These are phyloP conservation scores for Parnassius orleans DNA, from an alignment of 2,888 invertebrate genomes.

Conservation along the genomic window DNA sequence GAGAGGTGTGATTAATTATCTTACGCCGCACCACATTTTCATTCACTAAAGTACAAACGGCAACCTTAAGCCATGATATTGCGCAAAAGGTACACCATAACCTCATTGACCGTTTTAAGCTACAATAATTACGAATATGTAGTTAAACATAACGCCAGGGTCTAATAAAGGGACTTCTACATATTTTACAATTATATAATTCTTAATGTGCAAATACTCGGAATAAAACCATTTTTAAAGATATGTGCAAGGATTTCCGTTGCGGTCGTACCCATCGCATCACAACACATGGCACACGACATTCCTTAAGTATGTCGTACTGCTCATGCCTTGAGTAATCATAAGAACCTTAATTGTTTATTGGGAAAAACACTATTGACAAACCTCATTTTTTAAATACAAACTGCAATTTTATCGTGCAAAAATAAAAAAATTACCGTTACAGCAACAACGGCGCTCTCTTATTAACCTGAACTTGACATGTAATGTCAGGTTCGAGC, in stretches of 20 bases:
- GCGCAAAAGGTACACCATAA: too few species aligned
- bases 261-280: background rate
- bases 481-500: background rate
- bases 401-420: background rate
- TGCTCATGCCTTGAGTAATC: background rate
- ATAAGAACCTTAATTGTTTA: background rate
- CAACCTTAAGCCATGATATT: too few species aligned
- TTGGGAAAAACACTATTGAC: background rate
- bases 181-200: background rate
- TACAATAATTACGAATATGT: background rate
- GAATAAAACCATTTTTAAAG: slow-evolving; percentile 7
- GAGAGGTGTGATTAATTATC: too few species aligned
- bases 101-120: too few species aligned
- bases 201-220: background rate
- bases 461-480: slow-evolving; percentile 11
- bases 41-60: too few species aligned
- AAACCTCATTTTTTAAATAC: slow-evolving; percentile 8
- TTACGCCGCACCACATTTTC: too few species aligned
- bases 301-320: slow-evolving; percentile 13
- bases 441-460: slow-evolving; percentile 6
- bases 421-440: slow-evolving; percentile 15
- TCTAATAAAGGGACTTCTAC: too few species aligned
- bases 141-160: background rate
- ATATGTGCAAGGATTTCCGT: slow-evolving; percentile 11
- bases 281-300: slow-evolving; percentile 4